phyloP scores from a whole-genome alignment of 1,140 invertebrate species.

The Zaprionus inermis region DNA sequence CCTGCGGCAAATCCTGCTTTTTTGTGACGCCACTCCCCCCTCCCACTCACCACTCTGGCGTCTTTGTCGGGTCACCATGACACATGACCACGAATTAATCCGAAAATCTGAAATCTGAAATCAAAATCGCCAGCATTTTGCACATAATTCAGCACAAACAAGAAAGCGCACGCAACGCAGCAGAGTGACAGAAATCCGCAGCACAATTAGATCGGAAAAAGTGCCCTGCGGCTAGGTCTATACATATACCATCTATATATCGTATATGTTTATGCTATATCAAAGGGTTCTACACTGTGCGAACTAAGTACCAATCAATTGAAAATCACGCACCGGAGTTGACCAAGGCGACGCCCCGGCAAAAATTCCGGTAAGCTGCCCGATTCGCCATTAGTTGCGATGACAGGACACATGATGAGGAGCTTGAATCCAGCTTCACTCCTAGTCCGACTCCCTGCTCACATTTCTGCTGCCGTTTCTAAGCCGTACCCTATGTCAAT shows the following conservation, averaged over 20 bases:
- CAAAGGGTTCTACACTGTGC: conserved; percentile 43
- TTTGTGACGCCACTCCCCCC: conserved; percentile 34
- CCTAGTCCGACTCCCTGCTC: background rate
- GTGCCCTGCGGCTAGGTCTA: conserved; percentile 5
- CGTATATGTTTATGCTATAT: conserved; percentile 22
- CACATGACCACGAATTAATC: conserved; percentile 46
- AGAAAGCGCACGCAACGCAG: conserved; percentile 43
- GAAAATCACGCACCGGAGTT: conserved; percentile 59
- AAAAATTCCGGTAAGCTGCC: conserved; percentile 49
- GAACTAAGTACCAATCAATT: conserved; percentile 48
- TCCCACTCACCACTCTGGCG: too few relatives aligned
- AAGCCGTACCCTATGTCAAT: conserved; percentile 79
- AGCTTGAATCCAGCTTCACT: background rate
- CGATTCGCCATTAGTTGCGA: conserved; percentile 72
- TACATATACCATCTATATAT: conserved; percentile 17
- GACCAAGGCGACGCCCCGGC: conserved; percentile 47
- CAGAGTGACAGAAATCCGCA: background rate
- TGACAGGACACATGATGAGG: conserved; percentile 71
- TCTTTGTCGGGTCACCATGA: conserved; percentile 47
- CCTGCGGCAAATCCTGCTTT: background rate
- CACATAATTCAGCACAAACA: conserved; percentile 64
- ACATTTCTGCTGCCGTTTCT: conserved; percentile 4
- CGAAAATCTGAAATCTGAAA: conserved; percentile 66
- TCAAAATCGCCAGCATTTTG: conserved; percentile 53
- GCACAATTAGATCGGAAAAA: conserved; percentile 12